Evolutionary conservation across 2,113 vertebrate species (phyloP), one percentile per base, ranked within the genome.

Genomic region (Menidia beryllina): DNA sequence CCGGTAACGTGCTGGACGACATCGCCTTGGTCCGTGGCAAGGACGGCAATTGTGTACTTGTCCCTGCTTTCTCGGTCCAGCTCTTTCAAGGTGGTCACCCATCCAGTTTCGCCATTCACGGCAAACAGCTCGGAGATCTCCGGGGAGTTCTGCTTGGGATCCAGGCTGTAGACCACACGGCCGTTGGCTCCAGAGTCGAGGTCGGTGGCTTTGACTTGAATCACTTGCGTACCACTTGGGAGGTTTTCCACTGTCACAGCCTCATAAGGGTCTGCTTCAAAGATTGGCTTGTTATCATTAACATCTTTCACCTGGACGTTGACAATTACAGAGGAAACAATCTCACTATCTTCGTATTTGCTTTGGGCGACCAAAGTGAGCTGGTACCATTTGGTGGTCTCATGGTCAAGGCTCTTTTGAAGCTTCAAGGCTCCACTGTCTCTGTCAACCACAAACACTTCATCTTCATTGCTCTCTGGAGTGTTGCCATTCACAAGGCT

Each of bases 341-440:
- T 73, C 30, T 96, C 95, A 30, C 84, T 92, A 54, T 91, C 93
- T 20, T 94, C 93, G 0, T 93, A 88, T 58, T 83, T 58, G 79
- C 89, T 92, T 63, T 95, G 91, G 39, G 94, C 95, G 17, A 86
- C 81, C 34, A 99, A 27, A n/a, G 92, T 94, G 41, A 99, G 95
- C 69, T 98, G 97, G 67, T 97, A 98, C 97, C 97, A 98, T 75
- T 98, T 98, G 3, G 96, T 95, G 0, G 89, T 94, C 87, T 98
- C 97, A 7, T 99, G 96, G 83, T 99, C 96, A 1, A 99, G 94
- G 48, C 79, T 93, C 80, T 98, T 99, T 73, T 96, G 95, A 41
- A 99, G 91, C 84, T 97, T 99, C 78, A 99, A 84, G 20, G 90
- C 85, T 48, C 97, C 98, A 4, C 92, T 96, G 59, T 96, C 94